Conservation (phyloP, 2,888 invertebrate genomes). For the Torymus tubicola region DNA sequence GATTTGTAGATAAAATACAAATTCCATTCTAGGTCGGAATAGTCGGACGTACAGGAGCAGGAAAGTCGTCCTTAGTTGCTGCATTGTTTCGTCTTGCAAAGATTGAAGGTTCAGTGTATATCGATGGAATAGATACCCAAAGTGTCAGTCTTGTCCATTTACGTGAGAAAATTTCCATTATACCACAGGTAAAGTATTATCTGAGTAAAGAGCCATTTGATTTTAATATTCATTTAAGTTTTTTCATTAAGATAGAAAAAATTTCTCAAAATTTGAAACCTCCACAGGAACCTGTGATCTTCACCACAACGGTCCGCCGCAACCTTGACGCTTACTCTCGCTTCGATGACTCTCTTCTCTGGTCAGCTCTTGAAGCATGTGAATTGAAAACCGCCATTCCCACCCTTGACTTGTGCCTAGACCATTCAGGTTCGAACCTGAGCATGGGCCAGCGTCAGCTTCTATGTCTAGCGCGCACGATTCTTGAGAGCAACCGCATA, state of each 20-base stretch:
- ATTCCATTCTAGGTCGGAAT: constrained; percentile 84
- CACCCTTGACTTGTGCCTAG: constrained; percentile 84
- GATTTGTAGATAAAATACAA: too few species aligned
- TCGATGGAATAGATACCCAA: constrained; percentile 86
- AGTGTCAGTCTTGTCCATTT: constrained; percentile 86
- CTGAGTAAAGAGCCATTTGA: background rate
- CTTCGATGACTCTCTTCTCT: constrained; percentile 84
- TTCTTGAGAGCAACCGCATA: constrained; percentile 87
- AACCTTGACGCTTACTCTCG: constrained; percentile 90
- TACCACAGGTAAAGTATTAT: constrained; percentile 82
- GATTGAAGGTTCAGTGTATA: constrained; percentile 85
- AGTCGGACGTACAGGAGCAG: constrained; percentile 93
- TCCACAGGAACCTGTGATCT: constrained; percentile 85
- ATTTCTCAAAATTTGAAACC: too few species aligned
- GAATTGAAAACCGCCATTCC: constrained; percentile 86
- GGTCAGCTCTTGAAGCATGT: constrained; percentile 86
- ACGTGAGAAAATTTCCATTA: constrained; percentile 86
- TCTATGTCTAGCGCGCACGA: constrained; percentile 90
- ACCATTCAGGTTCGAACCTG: constrained; percentile 85
- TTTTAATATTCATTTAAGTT: too few species aligned
- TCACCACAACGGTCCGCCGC: constrained; percentile 89
- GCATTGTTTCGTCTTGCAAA: constrained; percentile 89
- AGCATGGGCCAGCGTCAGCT: constrained; percentile 93
- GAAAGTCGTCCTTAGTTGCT: constrained; percentile 88
- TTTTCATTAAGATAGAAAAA: too few species aligned